Base-by-base conservation (phyloP, 2,797 vertebrate species). In the Sebastes jordani region DNA sequence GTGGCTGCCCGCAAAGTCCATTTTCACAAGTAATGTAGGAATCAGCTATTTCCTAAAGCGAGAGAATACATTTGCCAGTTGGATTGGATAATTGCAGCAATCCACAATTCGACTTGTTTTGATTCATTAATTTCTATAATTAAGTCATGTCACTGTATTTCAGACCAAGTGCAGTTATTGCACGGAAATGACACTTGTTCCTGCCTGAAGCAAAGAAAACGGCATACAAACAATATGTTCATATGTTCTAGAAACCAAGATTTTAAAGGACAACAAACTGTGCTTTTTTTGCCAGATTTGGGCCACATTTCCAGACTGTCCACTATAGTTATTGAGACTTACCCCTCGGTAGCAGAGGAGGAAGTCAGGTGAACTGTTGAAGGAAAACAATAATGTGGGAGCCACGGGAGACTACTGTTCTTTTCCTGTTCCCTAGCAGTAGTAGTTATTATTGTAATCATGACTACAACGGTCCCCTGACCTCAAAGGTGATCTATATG, bases 1-100 rank as follows among this genome's bases (percentile, higher is more conserved):
- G 78, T 23, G 23, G 62, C 68, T 62, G 67, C 42, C 62, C 67
- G 54, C 29, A 54, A 80, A 86, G 32, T 83, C 81, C 30, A 30
- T 59, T 23, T 72, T 62, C 71, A 71, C 34, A 71, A 82, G 60
- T 27, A 11, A 67, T 78, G 62, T 69, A 36, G 18, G 54, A 86
- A 82, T 78, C 22, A 27, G 32, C 32, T 8, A 76, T 67, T 82
- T 82, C 54, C 22, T 18, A 32, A 82, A 80, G 79, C n/a, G 29
- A 49, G 25, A 81, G 22, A 67, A 73, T 27, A 72, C 10, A 74
- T 87, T 78, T 74, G 11, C 32, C 13, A 16, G 55, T 73, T 71
- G 76, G 65, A 80, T 76, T 71, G 71, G 82, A 88, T 87, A 82
- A 86, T 78, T 71, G 58, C 60, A 71, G 73, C 60, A 78, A 74